Evolutionary conservation across 2,888 invertebrate species (phyloP), one percentile per base, ranked within the genome.

Genomic region (Sesamia inferens): DNA sequence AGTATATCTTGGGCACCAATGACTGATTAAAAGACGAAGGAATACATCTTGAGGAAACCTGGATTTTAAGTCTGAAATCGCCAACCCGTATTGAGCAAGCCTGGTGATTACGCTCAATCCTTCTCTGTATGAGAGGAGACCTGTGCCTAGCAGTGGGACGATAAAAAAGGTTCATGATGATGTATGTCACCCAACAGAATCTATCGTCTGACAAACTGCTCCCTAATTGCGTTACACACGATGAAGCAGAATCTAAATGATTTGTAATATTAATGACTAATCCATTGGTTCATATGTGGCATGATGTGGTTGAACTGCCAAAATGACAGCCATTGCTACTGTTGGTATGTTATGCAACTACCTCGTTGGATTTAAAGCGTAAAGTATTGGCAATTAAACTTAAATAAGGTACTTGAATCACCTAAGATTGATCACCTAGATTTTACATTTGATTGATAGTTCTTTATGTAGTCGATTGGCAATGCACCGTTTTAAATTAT

Each of bases 401-500:
- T 57, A 16, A 57, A 57, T 14, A 16, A 24, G 57, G 2, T 24
- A 57, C 16, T 57, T 16, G 16, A 22, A 57, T 16, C 8, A 57
- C 14, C 24, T 44, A 47, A 24, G 39, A 76, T 47, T 39, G 13
- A 31, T 31, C 31, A 39, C 7, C 7, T 39, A 39, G 5, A 6
- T 39, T 39, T 22, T 74, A 19, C 7, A 44, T 78, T 70, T 61
- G 61, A 61, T 48, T 55, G 19, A 75, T 64, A 13, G 16, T 19
- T 10, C 44, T 42, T 19, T 14, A 42, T 47, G 57, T 42, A 44
- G 54, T 79, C 11, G 54, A 54, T 48, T 14, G 19, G 16, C 8
- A 39, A 64, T 73, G 7, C 54, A 73, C 51, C 47, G 58, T 19
- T 22, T 54, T 73, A 63, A n/a, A n/a, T n/a, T n/a, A n/a, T n/a